Evolutionary conservation across 2,113 vertebrate species (phyloP).

Genomic region (Perognathus longimembris): DNA sequence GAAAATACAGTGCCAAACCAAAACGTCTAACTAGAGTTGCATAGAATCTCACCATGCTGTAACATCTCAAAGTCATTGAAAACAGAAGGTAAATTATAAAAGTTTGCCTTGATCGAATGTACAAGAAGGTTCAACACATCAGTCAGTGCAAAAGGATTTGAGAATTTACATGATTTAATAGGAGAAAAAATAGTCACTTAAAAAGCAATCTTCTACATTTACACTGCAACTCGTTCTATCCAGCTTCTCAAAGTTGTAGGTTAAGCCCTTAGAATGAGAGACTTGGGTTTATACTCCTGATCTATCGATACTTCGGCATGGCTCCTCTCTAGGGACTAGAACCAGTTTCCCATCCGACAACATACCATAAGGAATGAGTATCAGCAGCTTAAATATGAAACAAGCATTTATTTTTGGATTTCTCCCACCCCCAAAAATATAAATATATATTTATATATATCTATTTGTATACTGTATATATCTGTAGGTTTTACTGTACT

Average conservation of each 20-base stretch:
- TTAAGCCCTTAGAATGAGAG: conserved; percentile 87
- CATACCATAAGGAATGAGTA: conserved; percentile 87
- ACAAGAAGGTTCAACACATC: conserved; percentile 94
- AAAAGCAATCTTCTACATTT: conserved; percentile 87
- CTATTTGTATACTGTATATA: conserved; percentile 89
- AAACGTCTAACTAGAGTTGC: conserved; percentile 95
- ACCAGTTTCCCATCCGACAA: conserved; percentile 84
- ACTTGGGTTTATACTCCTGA: conserved; percentile 80
- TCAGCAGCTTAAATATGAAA: conserved; percentile 90
- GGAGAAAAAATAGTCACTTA: conserved; percentile 88
- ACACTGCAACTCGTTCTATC: conserved; percentile 83
- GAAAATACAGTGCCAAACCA: conserved; percentile 91
- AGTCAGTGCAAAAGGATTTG: conserved; percentile 98
- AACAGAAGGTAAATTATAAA: conserved; percentile 91
- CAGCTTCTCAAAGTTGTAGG: conserved; percentile 84
- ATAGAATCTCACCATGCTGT: conserved; percentile 99
- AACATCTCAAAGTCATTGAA: conserved; percentile 86
- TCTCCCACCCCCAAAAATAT: conserved; percentile 86
- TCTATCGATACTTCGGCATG: too few relatives aligned
- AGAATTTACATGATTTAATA: conserved; percentile 91
- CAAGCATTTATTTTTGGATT: conserved; percentile 86
- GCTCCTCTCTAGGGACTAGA: conserved; percentile 70
- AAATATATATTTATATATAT: conserved; percentile 85
- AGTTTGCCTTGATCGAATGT: conserved; percentile 90
- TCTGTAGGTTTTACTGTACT: conserved; percentile 87